Percentiles rank a stretch among this genome's conserved stretches.
These are phyloP conservation scores for Scyliorhinus canicula DNA, from an alignment of 2,797 vertebrate genomes.

Conservation along the genomic window DNA sequence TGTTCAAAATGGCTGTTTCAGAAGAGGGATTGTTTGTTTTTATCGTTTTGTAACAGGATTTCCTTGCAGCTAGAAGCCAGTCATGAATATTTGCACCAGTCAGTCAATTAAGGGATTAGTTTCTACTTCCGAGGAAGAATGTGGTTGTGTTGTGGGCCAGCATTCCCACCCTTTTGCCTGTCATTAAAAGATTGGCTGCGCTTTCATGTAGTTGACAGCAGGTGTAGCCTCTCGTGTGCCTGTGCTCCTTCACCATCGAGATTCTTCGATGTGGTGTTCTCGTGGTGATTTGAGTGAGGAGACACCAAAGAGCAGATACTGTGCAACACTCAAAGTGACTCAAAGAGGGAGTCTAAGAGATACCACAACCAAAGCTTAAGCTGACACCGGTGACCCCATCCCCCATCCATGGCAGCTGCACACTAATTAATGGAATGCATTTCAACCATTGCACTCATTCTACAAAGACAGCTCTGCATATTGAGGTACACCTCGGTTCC, in stretches of 20 bases:
- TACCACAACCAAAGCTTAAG: background rate
- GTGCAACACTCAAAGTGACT: background rate
- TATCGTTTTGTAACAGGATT: background rate
- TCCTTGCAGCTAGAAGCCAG: background rate
- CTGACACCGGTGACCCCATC: background rate
- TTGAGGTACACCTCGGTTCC: background rate
- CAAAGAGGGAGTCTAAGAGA: background rate
- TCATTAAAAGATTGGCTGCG: background rate
- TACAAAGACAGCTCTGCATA: background rate
- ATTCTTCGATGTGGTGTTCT: background rate
- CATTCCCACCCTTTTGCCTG: background rate
- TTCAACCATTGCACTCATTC: background rate
- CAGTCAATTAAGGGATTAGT: constrained; percentile 1
- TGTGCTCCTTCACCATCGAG: background rate
- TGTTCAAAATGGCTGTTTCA: background rate
- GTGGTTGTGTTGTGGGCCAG: background rate
- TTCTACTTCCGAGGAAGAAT: background rate
- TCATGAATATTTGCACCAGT: background rate
- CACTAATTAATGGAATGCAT: background rate
- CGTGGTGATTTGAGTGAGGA: background rate
- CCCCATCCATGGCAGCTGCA: background rate
- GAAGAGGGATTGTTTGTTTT: background rate
- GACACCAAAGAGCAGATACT: background rate
- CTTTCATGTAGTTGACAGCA: background rate
- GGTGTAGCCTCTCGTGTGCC: background rate